These are phyloP conservation scores for Chrysoperla carnea DNA, from an alignment of 1,140 invertebrate genomes.

Conservation along the genomic window DNA sequence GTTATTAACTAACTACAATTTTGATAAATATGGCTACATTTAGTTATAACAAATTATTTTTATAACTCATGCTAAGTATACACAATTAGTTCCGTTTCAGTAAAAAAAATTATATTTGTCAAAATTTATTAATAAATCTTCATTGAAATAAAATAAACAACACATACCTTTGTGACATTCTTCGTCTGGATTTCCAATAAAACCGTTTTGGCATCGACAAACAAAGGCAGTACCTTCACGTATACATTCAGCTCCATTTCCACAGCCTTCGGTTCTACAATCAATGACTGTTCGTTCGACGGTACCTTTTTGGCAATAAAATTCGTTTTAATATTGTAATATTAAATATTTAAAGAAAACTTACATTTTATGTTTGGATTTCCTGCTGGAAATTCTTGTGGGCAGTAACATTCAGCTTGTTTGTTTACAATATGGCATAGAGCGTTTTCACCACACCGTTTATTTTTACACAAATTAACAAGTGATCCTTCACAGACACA, in stretches of 20 bases:
- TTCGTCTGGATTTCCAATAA: slow-evolving; percentile 49
- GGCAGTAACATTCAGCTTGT: slow-evolving; percentile 66
- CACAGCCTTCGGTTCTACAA: slow-evolving; percentile 67
- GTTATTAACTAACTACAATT: too few relatives aligned
- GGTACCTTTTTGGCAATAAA: slow-evolving; percentile 28
- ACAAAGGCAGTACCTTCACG: slow-evolving; percentile 59
- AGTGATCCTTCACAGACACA: slow-evolving; percentile 51
- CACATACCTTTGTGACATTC: slow-evolving; percentile 63
- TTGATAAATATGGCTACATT: too few relatives aligned
- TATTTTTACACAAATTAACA: slow-evolving; percentile 44
- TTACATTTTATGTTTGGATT: slow-evolving; percentile 75
- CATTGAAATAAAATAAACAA: too few relatives aligned
- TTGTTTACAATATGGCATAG: slow-evolving; percentile 49
- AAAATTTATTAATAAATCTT: too few relatives aligned
- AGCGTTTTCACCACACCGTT: slow-evolving; percentile 65
- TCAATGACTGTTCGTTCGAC: slow-evolving; percentile 45
- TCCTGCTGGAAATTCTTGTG: slow-evolving; percentile 57
- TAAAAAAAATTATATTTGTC: too few relatives aligned
- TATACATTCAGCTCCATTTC: slow-evolving; percentile 63
- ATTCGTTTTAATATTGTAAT: neutral
- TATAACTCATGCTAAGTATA: too few relatives aligned
- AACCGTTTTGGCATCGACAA: slow-evolving; percentile 61
- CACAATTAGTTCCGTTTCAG: too few relatives aligned
- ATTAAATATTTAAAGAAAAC: slow-evolving; percentile 10
- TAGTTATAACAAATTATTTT: too few relatives aligned